These are phyloP conservation scores for Asarcornis scutulata DNA, from an alignment of 2,113 vertebrate genomes.

Conservation along the genomic window DNA sequence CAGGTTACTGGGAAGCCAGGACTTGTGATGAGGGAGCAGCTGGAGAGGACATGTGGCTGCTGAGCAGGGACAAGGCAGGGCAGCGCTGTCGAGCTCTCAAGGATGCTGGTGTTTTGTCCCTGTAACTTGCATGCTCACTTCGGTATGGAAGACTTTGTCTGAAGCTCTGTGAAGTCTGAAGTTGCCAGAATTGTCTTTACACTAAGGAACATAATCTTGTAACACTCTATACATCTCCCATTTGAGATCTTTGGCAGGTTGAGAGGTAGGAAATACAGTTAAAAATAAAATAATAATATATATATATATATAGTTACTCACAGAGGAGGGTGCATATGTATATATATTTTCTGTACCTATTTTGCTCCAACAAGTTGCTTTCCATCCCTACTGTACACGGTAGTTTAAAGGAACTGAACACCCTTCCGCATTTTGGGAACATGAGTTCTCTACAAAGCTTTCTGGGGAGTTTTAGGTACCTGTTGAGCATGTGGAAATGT, in stretches of 20 bases:
- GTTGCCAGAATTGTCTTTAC: background rate
- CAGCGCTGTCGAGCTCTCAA: rapidly evolving
- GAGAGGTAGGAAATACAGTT: background rate
- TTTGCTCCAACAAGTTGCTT: background rate
- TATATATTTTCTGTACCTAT: background rate
- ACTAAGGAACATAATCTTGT: rapidly evolving
- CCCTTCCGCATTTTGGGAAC: background rate
- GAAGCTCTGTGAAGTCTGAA: background rate
- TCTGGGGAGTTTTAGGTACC: background rate
- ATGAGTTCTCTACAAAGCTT: background rate
- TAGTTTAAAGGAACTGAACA: background rate
- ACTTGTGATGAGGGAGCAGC: background rate
- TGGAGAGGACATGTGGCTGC: rapidly evolving
- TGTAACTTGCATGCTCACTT: rapidly evolving
- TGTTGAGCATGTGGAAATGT: background rate
- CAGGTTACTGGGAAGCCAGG: background rate
- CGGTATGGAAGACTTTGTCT: background rate
- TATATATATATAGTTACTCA: rapidly evolving
- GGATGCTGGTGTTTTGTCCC: background rate
- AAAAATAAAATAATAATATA: too few species aligned
- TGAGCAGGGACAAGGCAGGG: background rate
- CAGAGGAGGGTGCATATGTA: background rate
- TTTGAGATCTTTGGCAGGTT: background rate
- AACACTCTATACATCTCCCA: rapidly evolving
- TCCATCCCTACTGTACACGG: background rate